Percentiles rank a stretch among this genome's conserved stretches.
Evolutionary conservation across 1,140 invertebrate genomes (phyloP).

Genomic region (Lordiphosa stackelbergi): DNA sequence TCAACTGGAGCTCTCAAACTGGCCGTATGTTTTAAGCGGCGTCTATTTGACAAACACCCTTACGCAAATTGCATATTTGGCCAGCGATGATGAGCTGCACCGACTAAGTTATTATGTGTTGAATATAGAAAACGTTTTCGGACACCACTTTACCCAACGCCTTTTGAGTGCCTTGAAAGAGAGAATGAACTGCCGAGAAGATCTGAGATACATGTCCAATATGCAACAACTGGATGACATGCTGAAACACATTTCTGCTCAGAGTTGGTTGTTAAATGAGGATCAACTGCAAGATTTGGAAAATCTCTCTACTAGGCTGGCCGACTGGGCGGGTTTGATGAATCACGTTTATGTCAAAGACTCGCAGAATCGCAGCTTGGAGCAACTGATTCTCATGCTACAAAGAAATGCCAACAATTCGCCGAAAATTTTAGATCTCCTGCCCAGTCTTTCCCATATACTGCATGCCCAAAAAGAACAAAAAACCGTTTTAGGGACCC

Average conservation of each 20-base stretch:
- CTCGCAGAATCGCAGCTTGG: neutral
- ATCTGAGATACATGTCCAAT: neutral
- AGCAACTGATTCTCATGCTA: neutral
- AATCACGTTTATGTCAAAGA: neutral
- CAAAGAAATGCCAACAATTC: constrained; percentile 3
- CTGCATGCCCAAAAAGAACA: no score
- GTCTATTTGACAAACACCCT: neutral
- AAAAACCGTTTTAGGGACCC: no score
- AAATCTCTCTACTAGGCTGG: neutral
- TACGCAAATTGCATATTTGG: constrained; percentile 1
- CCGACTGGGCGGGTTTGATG: neutral
- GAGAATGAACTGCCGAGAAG: neutral
- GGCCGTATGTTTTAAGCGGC: constrained; percentile 4
- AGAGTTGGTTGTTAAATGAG: constrained; percentile 1
- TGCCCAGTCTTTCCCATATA: neutral
- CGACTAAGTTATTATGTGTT: neutral
- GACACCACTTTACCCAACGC: neutral
- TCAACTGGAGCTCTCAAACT: neutral
- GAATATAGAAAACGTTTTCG: neutral
- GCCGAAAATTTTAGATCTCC: neutral
- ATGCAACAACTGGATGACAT: neutral
- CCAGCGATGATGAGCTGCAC: constrained; percentile 2
- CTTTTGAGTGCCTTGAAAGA: neutral
- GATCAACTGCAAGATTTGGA: neutral
- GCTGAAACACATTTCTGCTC: neutral